Percentiles rank a stretch among this genome's conserved stretches.
These are phyloP conservation scores for Gnatocerus cornutus DNA, from an alignment of 2,888 invertebrate genomes.

Conservation along the genomic window DNA sequence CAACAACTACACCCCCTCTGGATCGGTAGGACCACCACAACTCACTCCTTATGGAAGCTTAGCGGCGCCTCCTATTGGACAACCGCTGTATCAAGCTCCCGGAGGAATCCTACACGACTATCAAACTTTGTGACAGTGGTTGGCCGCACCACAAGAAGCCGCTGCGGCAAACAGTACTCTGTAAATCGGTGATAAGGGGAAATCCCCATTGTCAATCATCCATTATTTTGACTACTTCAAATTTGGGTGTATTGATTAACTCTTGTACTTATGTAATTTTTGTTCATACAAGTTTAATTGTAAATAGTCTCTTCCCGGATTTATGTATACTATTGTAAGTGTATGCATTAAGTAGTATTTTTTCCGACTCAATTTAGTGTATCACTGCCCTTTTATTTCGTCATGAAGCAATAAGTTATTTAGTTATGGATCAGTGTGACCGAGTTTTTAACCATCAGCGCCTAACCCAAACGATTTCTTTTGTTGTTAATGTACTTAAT, in stretches of 20 bases:
- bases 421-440: constrained; percentile 14
- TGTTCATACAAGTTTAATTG: constrained; percentile 35
- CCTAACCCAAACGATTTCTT: not conserved
- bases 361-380: constrained; percentile 12
- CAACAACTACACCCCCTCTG: constrained; percentile 61
- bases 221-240: not conserved
- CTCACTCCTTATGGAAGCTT: constrained; percentile 64
- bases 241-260: constrained; percentile 7
- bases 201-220: not conserved
- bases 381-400: constrained; percentile 35
- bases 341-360: constrained; percentile 28
- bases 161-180: constrained; percentile 26
- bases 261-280: constrained; percentile 41
- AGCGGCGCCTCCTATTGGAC: constrained; percentile 63
- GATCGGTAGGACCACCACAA: constrained; percentile 55
- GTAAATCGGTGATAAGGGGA: constrained; percentile 33
- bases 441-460: not conserved
- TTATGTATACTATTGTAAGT: constrained; percentile 22
- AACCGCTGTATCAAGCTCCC: constrained; percentile 68
- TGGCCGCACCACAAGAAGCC: constrained; percentile 58
- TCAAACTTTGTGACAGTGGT: constrained; percentile 72
- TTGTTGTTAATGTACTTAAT: constrained; percentile 27
- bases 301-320: constrained; percentile 31
- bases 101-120: constrained; percentile 70
- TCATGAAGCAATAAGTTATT: constrained; percentile 35